Base-by-base conservation (phyloP, 2,888 invertebrate genomes). In the Limulus polyphemus region DNA sequence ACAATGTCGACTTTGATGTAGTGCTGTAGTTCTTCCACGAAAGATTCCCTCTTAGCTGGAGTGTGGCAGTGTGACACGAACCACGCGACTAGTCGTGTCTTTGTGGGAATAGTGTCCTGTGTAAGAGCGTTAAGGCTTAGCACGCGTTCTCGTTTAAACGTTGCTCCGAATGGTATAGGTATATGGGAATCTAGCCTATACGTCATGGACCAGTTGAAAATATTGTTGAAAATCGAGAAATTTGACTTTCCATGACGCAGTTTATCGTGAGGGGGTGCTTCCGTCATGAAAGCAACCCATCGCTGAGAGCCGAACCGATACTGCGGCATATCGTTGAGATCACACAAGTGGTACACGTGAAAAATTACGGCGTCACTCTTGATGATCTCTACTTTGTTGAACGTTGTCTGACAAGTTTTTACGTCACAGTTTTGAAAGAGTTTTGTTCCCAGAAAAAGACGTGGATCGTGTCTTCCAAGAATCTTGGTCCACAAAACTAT, bases 21-120 rank as follows among this genome's bases (percentile, higher is more conserved):
- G 66, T 75, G 74, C 5, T 67, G 62, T 51, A 77, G 71, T 66
- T 77, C 75, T 12, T 70, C 63, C 7, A 74, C 77, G 63, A 72
- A 75, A 49, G 72, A 72, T 47, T 73, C 68, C 13, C 77, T 70
- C 2, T 72, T 71, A 62, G 76, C 75, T 13, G 73, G 69, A 7
- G 76, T 75, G 10, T 73, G 73, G 63, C 77, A 77, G 68, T 77
- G 77, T 14, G 76, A 76, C 11, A 76, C 77, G 66, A 77, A 75
- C 77, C 77, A 77, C 2, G 76, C 76, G 11, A 75, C 76, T 67
- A 73, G 70, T 62, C 75, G 74, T 7, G 73, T 74, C 67, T 77
- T 77, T 11, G 74, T 74, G 7, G 32, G 32, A 32, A 32, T 7
- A 2, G 3, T 54, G 16, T 64, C 17, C 3, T 54, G 51, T 10